Evolutionary conservation across 1,140 invertebrate species (phyloP), one percentile per base, ranked within the genome.

Genomic region (Melanaphis sacchari): DNA sequence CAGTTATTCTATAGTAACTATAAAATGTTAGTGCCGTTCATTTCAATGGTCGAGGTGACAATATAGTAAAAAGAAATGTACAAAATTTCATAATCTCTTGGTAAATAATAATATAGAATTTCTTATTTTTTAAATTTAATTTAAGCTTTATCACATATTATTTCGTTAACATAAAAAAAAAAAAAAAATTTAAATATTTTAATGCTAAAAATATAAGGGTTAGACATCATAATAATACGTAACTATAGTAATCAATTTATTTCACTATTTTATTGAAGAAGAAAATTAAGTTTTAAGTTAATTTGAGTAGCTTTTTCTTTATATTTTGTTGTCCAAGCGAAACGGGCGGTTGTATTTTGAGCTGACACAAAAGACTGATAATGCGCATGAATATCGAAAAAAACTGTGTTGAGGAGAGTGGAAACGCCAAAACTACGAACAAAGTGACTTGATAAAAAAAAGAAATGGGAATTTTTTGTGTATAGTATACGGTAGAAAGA

Each of bases 321-420:
- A 46, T 43, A 87, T 87, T 87, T 26, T 87, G 41, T n/a, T 46
- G 43, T 85, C 5, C 15, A n/a, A 87, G 84, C 41, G 26, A 87
- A 15, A 43, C 15, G 31, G 82, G 8, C 11, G 82, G 21, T 46
- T 43, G 84, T 31, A 41, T 15, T 87, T 87, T 43, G 31, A 41
- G 84, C 11, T 41, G 46, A 87, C 31, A 87, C 31, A n/a, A n/a
- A 31, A 40, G 24, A 15, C 41, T 87, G 82, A 41, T 85, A 43
- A 46, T 26, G 84, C 26, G 1, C 40, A n/a, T 43, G 40, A 46
- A 87, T 87, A 43, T 43, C 41, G 41, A 87, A 43, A n/a, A 54
- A 18, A 87, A 87, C 24, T 87, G 84, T 87, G 41, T n/a, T 87
- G 41, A 87, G 31, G 84, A 46, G 41, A 87, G n/a, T 87, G 84